Conservation (phyloP, 2,888 invertebrate genomes). For the Scrobipalpa atriplicella region DNA sequence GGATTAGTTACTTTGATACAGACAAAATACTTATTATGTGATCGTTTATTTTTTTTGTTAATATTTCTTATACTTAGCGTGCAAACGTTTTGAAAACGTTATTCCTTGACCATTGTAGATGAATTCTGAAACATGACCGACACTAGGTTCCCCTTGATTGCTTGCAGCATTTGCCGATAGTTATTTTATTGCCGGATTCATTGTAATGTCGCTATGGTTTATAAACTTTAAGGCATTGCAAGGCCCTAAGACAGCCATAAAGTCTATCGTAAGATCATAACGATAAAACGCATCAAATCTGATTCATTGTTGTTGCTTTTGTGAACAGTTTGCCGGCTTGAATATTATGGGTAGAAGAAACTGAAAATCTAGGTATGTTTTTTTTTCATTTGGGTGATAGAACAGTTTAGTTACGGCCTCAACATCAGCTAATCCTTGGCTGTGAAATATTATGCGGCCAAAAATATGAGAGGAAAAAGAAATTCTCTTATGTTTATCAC, state of each 20-base stretch:
- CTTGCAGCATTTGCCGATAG: conserved; percentile 8
- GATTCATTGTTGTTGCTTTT: conserved; percentile 65
- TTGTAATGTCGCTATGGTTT: conserved; percentile 48
- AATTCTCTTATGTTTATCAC: too few species aligned
- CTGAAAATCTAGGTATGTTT: too few species aligned
- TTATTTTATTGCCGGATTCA: conserved; percentile 35
- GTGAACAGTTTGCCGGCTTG: conserved; percentile 44
- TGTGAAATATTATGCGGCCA: too few species aligned
- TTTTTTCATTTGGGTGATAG: too few species aligned
- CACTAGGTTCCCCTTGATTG: not conserved
- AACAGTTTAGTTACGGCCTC: too few species aligned
- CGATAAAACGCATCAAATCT: conserved; percentile 72
- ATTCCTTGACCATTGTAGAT: not conserved
- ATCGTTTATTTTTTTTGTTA: too few species aligned
- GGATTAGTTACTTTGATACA: too few species aligned
- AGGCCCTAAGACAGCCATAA: conserved; percentile 57
- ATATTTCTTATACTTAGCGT: too few species aligned
- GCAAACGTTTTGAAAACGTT: too few species aligned
- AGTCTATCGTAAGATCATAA: conserved; percentile 62
- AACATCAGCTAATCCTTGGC: too few species aligned
- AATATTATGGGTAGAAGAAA: not conserved
- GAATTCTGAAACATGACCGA: not conserved
- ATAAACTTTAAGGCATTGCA: conserved; percentile 50
- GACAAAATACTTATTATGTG: too few species aligned
- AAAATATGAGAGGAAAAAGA: too few species aligned